Conservation (phyloP, 37 sponge, comb jelly and placozoan species). For the Spongia lamella region DNA sequence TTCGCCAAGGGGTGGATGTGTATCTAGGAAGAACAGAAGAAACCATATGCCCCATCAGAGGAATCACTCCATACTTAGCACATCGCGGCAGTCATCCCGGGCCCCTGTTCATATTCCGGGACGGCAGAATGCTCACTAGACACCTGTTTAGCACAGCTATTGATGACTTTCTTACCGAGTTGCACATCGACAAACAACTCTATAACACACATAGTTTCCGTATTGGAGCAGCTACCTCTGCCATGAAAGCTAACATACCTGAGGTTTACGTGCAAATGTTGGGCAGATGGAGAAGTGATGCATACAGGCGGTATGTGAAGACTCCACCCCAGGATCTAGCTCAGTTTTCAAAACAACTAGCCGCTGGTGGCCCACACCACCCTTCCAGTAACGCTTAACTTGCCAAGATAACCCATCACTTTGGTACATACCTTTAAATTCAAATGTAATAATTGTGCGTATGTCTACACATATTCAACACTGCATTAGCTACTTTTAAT, state of each 20-base stretch:
- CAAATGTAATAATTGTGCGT: no score
- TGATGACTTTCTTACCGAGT: not conserved
- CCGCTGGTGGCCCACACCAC: no score
- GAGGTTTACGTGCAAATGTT: not conserved
- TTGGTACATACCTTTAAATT: no score
- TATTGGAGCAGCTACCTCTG: constrained; percentile 21
- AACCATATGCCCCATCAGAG: constrained; percentile 10
- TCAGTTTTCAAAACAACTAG: not conserved
- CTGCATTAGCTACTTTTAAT: no score
- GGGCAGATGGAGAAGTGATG: constrained; percentile 18
- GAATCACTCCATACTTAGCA: not conserved
- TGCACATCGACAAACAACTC: not conserved
- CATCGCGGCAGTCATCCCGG: not conserved
- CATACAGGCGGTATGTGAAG: not conserved
- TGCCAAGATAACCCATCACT: no score
- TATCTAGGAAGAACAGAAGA: constrained; percentile 5
- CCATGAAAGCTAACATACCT: not conserved
- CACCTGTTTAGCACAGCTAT: not conserved
- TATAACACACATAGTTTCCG: constrained; percentile 15
- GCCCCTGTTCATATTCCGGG: not conserved
- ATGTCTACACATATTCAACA: no score
- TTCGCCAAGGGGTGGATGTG: constrained; percentile 12
- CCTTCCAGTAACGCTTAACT: no score
- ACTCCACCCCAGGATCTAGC: not conserved
- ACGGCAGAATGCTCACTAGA: not conserved